phyloP scores from a whole-genome alignment of 1,140 invertebrate species.

The Pachypeltis micranthus region DNA sequence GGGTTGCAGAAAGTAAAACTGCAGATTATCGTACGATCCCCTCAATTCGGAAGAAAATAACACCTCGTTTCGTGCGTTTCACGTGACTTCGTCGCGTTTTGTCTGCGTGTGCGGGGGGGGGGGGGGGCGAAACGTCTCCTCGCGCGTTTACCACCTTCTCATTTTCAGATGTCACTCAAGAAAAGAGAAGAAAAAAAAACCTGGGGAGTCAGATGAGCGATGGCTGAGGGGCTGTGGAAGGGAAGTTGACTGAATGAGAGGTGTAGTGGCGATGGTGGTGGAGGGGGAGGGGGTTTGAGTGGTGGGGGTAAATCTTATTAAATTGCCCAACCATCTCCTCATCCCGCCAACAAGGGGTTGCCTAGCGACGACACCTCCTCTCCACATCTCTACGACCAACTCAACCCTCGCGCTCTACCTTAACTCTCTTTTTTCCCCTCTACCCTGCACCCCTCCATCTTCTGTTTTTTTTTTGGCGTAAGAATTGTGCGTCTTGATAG shows the following conservation, averaged over 20 bases:
- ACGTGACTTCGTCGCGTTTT: background rate
- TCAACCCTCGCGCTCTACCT: constrained; percentile 19
- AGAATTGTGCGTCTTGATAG: background rate
- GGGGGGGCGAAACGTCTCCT: background rate
- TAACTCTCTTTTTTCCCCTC: constrained; percentile 11
- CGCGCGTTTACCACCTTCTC: constrained; percentile 31
- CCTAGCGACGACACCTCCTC: constrained; percentile 17
- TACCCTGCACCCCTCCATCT: constrained; percentile 5
- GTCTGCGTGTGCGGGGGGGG: background rate
- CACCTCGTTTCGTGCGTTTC: background rate
- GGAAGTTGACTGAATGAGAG: too few species aligned
- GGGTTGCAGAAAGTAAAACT: background rate
- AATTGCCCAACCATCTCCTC: constrained; percentile 31
- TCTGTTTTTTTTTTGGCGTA: background rate
- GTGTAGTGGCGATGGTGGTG: too few species aligned
- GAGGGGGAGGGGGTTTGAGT: constrained; percentile 15
- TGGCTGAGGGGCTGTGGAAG: too few species aligned
- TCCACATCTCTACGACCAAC: constrained; percentile 11
- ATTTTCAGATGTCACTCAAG: constrained; percentile 25
- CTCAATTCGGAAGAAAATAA: background rate
- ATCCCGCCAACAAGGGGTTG: too few species aligned
- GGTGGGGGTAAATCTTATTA: constrained; percentile 33
- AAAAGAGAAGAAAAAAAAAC: background rate
- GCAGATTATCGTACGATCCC: too few species aligned
- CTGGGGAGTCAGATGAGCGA: background rate